Conservation (phyloP, 2,113 vertebrate genomes). For the Anthoscopus minutus region DNA sequence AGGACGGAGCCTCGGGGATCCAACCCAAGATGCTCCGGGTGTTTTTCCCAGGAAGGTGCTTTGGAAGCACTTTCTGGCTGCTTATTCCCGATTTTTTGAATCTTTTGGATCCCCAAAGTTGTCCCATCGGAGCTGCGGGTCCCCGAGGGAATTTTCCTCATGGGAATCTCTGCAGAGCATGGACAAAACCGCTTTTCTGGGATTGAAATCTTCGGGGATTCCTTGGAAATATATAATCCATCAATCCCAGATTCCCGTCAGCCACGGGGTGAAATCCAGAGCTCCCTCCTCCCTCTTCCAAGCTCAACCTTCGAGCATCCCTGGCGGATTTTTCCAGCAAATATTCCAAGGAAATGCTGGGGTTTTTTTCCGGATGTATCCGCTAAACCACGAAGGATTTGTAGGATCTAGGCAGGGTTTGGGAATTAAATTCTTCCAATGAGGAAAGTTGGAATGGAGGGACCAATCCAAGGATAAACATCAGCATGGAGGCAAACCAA, state of each 20-base stretch:
- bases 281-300: neutral
- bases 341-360: neutral
- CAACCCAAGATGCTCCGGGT: neutral
- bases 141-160: neutral
- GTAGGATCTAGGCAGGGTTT: neutral
- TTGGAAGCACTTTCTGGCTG: neutral
- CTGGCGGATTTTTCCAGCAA: neutral
- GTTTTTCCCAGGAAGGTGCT: neutral
- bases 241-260: too few relatives aligned
- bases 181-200: neutral
- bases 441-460: neutral
- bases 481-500: neutral
- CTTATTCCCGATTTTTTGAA: rapidly evolving
- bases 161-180: neutral
- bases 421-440: neutral
- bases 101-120: too few relatives aligned
- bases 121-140: neutral
- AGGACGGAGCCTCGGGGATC: neutral
- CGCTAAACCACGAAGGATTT: rapidly evolving
- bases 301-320: neutral
- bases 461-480: neutral
- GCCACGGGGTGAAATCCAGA: neutral
- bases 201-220: too few relatives aligned
- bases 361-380: neutral
- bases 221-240: neutral